Percentiles rank a stretch among this genome's conserved stretches.
These are phyloP conservation scores for Pseudeuparius sepicola DNA, from an alignment of 2,888 invertebrate species.

Conservation along the genomic window DNA sequence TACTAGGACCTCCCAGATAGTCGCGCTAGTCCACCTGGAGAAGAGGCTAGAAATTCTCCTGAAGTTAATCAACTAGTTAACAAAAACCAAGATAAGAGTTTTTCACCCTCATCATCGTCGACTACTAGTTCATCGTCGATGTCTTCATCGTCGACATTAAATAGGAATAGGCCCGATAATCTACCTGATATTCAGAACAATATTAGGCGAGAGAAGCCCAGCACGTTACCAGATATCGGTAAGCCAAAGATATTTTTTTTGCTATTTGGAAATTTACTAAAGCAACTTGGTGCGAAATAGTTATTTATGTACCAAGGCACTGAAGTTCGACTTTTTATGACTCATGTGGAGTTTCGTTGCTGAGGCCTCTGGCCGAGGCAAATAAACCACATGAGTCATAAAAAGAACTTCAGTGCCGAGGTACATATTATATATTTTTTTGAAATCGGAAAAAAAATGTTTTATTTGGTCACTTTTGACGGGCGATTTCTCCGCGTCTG, in stretches of 20 bases:
- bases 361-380: no score
- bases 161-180: slow-evolving; percentile 12
- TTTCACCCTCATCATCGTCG: slow-evolving; percentile 48
- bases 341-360: no score
- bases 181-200: slow-evolving; percentile 31
- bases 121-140: slow-evolving; percentile 48
- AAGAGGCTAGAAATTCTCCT: slow-evolving; percentile 41
- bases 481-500: no score
- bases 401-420: no score
- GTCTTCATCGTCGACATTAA: slow-evolving; percentile 54
- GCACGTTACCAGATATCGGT: slow-evolving; percentile 22
- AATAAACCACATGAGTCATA: no score
- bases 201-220: slow-evolving; percentile 23
- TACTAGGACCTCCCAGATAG: no score
- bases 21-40: slow-evolving; percentile 57
- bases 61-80: slow-evolving; percentile 19
- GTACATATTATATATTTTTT: no score
- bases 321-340: no score
- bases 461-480: no score
- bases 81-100: slow-evolving; percentile 45
- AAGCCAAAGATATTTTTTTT: slow-evolving; percentile 11
- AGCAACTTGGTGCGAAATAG: not conserved
- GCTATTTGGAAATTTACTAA: slow-evolving; percentile 4
- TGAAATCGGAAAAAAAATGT: no score
- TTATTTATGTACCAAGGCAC: no score